Conservation (phyloP, 2,888 invertebrate genomes). For the Apotomis betuletana region DNA sequence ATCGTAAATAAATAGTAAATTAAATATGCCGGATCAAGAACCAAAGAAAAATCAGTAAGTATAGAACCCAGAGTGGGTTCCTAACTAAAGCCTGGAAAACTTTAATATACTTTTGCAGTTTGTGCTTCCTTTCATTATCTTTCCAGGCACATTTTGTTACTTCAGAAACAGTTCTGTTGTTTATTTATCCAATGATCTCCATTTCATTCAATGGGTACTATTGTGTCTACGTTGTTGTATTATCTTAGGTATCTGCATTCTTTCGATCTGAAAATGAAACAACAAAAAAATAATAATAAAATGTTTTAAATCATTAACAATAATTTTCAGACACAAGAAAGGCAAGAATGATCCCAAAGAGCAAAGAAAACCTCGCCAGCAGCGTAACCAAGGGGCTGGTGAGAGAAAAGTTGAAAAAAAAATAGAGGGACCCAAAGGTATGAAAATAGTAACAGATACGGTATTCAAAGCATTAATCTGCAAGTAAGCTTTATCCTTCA, state of each 20-base stretch:
- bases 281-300: background rate
- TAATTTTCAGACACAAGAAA: constrained; percentile 59
- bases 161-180: too few relatives aligned
- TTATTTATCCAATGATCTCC: too few relatives aligned
- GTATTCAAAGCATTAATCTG: too few relatives aligned
- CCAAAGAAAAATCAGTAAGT: constrained; percentile 65
- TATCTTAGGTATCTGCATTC: too few relatives aligned
- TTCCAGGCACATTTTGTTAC: too few relatives aligned
- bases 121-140: too few relatives aligned
- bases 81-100: too few relatives aligned
- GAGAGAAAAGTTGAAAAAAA: constrained; percentile 52
- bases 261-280: too few relatives aligned
- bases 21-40: constrained; percentile 63
- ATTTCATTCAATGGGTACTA: too few relatives aligned
- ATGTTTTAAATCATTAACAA: background rate
- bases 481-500: too few relatives aligned
- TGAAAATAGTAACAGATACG: background rate
- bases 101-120: too few relatives aligned
- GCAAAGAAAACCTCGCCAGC: constrained; percentile 66
- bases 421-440: constrained; percentile 48
- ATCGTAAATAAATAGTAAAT: background rate
- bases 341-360: constrained; percentile 69
- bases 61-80: background rate
- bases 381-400: constrained; percentile 51
- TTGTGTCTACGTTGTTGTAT: too few relatives aligned